Evolutionary conservation across 2,113 vertebrate species (phyloP).

Genomic region (Eidolon helvum): DNA sequence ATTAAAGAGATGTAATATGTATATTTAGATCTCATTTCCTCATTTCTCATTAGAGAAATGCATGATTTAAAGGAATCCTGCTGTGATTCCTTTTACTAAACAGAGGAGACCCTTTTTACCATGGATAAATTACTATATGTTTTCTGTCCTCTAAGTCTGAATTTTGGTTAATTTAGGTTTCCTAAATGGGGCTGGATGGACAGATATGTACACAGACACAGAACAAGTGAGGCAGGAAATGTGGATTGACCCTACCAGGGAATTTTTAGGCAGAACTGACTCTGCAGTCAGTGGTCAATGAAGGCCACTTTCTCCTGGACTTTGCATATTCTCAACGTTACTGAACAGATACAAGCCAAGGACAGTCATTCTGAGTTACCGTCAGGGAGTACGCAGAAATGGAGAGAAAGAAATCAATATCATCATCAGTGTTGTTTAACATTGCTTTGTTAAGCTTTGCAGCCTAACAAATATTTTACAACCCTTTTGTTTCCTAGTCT

Average conservation of each 20-base stretch:
- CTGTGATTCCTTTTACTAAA: constrained; percentile 27
- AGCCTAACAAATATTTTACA: constrained; percentile 71
- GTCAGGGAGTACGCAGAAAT: background rate
- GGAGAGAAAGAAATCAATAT: constrained; percentile 63
- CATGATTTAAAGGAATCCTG: background rate
- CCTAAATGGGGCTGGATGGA: background rate
- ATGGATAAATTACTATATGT: background rate
- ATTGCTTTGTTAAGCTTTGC: constrained; percentile 69
- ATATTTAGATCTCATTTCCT: constrained; percentile 14
- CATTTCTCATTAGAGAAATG: constrained; percentile 2
- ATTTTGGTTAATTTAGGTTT: constrained; percentile 33
- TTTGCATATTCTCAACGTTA: background rate
- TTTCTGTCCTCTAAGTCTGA: background rate
- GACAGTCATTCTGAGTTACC: background rate
- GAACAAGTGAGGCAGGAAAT: background rate
- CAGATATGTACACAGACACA: accelerated
- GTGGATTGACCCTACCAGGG: background rate
- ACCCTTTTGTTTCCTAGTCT: constrained; percentile 50
- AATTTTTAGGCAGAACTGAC: constrained; percentile 37
- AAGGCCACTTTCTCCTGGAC: background rate
- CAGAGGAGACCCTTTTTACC: background rate
- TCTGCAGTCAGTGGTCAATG: background rate
- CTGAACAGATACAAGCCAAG: background rate
- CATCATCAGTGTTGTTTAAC: constrained; percentile 58
- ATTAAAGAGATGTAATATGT: background rate